Percentiles rank a stretch among this genome's conserved stretches.
Conservation (phyloP, 2,888 invertebrate species). For the Lasioglossum oenotherae region DNA sequence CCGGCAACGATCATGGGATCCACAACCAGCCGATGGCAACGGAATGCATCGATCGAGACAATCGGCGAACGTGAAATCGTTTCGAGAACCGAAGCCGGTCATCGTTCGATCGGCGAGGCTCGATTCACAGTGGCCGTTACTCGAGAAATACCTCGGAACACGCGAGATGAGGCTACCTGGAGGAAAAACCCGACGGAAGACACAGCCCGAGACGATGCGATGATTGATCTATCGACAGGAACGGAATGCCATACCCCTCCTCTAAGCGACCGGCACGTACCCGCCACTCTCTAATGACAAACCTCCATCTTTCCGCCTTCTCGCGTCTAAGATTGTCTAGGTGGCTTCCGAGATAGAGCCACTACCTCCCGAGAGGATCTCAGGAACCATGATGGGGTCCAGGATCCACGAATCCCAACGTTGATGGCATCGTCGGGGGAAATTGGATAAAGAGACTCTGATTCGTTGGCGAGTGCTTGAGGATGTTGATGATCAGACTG, state of each 20-base stretch:
- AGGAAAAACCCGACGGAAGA: constrained; percentile 35
- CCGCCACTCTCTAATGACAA: constrained; percentile 67
- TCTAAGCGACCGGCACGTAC: constrained; percentile 46
- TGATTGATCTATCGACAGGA: constrained; percentile 71
- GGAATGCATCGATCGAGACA: constrained; percentile 4
- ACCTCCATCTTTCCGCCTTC: constrained; percentile 57
- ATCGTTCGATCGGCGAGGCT: not conserved
- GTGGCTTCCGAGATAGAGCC: not conserved
- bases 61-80: constrained; percentile 11
- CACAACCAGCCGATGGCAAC: not conserved
- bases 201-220: constrained; percentile 53
- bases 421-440: not conserved
- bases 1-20: not conserved
- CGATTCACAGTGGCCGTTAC: constrained; percentile 32
- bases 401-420: not conserved
- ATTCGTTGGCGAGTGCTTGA: no score
- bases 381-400: no score
- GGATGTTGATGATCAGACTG: not conserved
- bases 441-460: no score
- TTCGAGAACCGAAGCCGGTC: not conserved
- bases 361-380: not conserved
- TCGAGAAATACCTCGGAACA: constrained; percentile 40
- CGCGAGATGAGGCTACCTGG: constrained; percentile 26
- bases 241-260: constrained; percentile 60
- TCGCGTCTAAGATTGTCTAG: constrained; percentile 23